Evolutionary conservation across 2,113 vertebrate genomes (phyloP), one percentile per base, ranked within the genome.

Genomic region (Apteryx mantelli): DNA sequence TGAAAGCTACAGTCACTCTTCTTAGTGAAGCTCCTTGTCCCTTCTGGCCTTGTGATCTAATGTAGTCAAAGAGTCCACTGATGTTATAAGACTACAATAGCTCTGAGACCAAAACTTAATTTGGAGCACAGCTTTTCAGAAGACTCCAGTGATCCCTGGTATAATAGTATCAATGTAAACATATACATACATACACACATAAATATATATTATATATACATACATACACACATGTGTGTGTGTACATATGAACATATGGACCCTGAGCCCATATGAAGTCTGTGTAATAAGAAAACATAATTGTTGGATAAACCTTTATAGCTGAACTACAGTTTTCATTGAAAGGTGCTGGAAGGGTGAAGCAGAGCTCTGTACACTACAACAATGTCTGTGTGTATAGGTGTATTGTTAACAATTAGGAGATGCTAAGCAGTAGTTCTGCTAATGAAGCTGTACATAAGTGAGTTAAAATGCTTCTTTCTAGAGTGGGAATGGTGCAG

Each of bases 131-230:
- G 28, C 11, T 65, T 69, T 75, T 75, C 15, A 68, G n/a, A 64
- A 60, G 32, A 58, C 13, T 64, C 74, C 19, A 5, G 8, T 24
- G 9, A 24, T 32, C 11, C 5, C 11, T 40, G 0, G 0, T 32
- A n/a, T 32, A n/a, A 50, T 68, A 38, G 4, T 7, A 36, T 63
- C 50, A 40, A 18, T 15, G 24, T 11, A 15, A 64, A 7, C 15
- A 9, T 3, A 3, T 32, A 7, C 28, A 30, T 30, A 30, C 28
- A 30, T 30, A 56, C 55, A 56, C 28, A 30, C 15, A 17, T 74
- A 36, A 32, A 21, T 15, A n/a, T 11, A 9, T 64, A 7, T 19
- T 3, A 4, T 26, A 5, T 17, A 56, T 14, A 56, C 15, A 28
- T 56, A 55, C 15, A 55, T 15, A 38, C 36, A 55, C 15, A 46